These are phyloP conservation scores for Neelides sp. DNA, from an alignment of 1,140 invertebrate species.

Conservation along the genomic window DNA sequence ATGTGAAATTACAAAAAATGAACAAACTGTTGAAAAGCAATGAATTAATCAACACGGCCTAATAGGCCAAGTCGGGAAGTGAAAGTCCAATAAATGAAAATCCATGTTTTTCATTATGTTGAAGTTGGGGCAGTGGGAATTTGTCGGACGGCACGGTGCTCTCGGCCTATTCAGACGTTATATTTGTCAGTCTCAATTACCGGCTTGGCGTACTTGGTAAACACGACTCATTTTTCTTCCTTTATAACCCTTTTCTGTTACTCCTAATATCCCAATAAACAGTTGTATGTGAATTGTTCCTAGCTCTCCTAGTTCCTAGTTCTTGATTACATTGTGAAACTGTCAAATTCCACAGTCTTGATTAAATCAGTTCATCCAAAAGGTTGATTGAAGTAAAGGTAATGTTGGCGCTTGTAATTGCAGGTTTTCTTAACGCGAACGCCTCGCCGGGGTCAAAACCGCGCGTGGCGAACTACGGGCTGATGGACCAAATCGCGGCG, in stretches of 20 bases:
- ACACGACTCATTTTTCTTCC: conserved; percentile 19
- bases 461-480: conserved; percentile 64
- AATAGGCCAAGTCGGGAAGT: too few species aligned
- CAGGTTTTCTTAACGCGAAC: conserved; percentile 27
- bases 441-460: conserved; percentile 22
- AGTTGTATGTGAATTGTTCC: not conserved
- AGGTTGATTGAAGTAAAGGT: too few species aligned
- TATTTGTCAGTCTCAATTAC: conserved; percentile 88
- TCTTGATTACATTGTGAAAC: too few species aligned
- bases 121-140: conserved; percentile 88
- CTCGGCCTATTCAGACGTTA: conserved; percentile 73
- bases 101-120: too few species aligned
- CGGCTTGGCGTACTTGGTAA: conserved; percentile 80
- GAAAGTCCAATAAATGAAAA: too few species aligned
- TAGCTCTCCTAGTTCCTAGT: not conserved
- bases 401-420: too few species aligned
- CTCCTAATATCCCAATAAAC: not conserved
- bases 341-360: too few species aligned
- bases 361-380: too few species aligned
- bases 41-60: too few species aligned
- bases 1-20: too few species aligned
- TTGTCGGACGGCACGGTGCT: conserved; percentile 78
- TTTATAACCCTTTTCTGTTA: not conserved
- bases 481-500: conserved; percentile 89
- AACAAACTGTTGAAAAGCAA: too few species aligned